phyloP scores from a whole-genome alignment of 2,797 vertebrate genomes.

The Gorsachius magnificus region DNA sequence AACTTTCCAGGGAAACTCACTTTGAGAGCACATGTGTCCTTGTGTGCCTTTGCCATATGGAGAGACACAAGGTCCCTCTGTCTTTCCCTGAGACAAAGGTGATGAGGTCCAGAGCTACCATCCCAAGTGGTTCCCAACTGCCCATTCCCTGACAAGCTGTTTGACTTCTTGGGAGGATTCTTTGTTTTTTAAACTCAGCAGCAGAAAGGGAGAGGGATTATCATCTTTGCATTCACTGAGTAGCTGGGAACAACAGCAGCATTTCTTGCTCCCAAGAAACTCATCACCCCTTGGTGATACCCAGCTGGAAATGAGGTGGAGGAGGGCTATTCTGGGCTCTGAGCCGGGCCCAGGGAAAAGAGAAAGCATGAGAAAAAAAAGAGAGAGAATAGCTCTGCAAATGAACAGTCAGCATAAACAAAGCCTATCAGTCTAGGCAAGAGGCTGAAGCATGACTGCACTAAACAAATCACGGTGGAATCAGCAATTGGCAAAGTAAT shows the following conservation, averaged over 20 bases:
- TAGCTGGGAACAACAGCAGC: not conserved
- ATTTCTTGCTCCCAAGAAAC: not conserved
- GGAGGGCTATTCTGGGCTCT: not conserved
- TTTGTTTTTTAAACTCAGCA: not conserved
- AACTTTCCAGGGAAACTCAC: not conserved
- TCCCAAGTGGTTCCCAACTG: not conserved
- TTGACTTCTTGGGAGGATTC: not conserved
- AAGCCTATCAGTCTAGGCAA: conserved; percentile 64
- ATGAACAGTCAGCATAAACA: conserved; percentile 71
- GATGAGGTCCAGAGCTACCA: not conserved
- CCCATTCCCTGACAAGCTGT: not conserved
- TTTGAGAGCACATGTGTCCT: rapidly evolving
- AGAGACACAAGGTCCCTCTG: not conserved
- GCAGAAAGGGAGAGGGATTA: not conserved
- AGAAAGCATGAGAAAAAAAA: not conserved
- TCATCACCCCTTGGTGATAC: not conserved
- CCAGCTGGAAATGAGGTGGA: not conserved
- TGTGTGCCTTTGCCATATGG: not conserved
- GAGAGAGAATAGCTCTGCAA: conserved; percentile 23
- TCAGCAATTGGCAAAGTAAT: conserved; percentile 80
- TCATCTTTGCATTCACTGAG: not conserved
- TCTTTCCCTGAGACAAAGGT: not conserved
- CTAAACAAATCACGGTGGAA: conserved; percentile 74
- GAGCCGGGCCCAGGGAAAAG: not conserved
- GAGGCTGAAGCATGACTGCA: conserved; percentile 59